phyloP scores from a whole-genome alignment of 2,113 vertebrate genomes.

The Xiphias gladius region DNA sequence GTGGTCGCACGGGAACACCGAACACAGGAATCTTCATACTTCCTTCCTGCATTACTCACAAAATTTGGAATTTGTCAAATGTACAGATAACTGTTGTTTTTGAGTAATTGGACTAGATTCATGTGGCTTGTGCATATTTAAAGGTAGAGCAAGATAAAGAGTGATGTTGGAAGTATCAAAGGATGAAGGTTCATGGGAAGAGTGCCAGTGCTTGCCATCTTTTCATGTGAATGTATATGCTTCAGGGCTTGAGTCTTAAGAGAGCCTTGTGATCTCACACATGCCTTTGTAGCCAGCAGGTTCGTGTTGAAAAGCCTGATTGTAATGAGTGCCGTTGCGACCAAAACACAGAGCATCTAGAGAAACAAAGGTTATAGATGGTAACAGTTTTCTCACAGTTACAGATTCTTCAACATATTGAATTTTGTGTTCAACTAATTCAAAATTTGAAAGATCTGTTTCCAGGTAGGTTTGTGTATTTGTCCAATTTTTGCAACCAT shows the following conservation, averaged over 20 bases:
- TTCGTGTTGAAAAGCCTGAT: slow-evolving; percentile 19
- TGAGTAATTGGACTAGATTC: neutral
- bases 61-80: neutral
- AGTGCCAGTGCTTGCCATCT: slow-evolving; percentile 2
- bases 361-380: neutral
- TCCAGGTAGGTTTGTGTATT: no score
- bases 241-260: slow-evolving; percentile 60
- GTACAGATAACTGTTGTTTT: neutral
- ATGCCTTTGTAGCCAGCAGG: slow-evolving; percentile 37
- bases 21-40: neutral
- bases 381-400: neutral
- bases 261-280: slow-evolving; percentile 66
- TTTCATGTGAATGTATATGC: slow-evolving; percentile 53
- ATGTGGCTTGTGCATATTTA: neutral
- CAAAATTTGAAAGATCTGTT: neutral
- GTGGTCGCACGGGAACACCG: neutral
- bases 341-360: neutral
- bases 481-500: neutral
- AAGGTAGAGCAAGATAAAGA: slow-evolving; percentile 6
- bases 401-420: neutral
- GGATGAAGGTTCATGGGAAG: neutral
- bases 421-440: neutral
- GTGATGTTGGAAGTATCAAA: slow-evolving; percentile 5
- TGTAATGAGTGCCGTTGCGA: slow-evolving; percentile 7
- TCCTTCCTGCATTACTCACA: neutral